A percentile compares a stretch with the other conserved stretches of the same genome.
Conservation (phyloP, 1,140 invertebrate genomes). For the Neodiprion lecontei region DNA sequence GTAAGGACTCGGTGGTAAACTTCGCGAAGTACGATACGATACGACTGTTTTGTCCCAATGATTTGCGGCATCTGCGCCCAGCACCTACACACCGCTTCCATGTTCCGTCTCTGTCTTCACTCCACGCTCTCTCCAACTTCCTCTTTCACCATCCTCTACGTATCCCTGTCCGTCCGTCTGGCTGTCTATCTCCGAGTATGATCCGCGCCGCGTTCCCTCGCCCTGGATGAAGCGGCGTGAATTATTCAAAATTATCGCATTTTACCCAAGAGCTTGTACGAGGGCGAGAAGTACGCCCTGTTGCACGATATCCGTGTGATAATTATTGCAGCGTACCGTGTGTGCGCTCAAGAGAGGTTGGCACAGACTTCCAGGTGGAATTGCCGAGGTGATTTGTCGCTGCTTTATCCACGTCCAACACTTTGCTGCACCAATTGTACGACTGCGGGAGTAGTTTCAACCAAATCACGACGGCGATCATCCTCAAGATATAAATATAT, state of each 20-base stretch:
- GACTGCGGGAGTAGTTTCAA: too few species aligned
- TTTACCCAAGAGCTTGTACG: conserved; percentile 18
- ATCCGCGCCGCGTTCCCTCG: background rate
- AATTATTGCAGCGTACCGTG: too few species aligned
- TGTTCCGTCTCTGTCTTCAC: conserved; percentile 15
- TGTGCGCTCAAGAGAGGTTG: too few species aligned
- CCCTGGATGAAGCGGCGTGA: background rate
- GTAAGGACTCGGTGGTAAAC: conserved; percentile 30
- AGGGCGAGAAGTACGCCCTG: conserved; percentile 23
- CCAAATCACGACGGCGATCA: too few species aligned
- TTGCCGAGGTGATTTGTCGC: too few species aligned
- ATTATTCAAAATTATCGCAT: conserved; percentile 1
- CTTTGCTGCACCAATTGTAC: too few species aligned
- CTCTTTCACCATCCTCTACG: background rate
- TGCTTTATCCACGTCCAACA: too few species aligned
- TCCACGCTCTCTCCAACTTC: conserved; percentile 5
- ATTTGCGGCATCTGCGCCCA: conserved; percentile 60
- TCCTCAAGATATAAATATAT: too few species aligned
- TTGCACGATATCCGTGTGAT: too few species aligned
- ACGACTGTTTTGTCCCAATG: conserved; percentile 54
- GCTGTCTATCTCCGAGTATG: background rate
- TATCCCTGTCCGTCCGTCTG: background rate
- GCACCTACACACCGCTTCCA: conserved; percentile 37
- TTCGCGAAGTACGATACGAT: conserved; percentile 35
- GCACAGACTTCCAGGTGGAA: too few species aligned